phyloP scores from a whole-genome alignment of 2,113 vertebrate species.

The Labeo rohita region DNA sequence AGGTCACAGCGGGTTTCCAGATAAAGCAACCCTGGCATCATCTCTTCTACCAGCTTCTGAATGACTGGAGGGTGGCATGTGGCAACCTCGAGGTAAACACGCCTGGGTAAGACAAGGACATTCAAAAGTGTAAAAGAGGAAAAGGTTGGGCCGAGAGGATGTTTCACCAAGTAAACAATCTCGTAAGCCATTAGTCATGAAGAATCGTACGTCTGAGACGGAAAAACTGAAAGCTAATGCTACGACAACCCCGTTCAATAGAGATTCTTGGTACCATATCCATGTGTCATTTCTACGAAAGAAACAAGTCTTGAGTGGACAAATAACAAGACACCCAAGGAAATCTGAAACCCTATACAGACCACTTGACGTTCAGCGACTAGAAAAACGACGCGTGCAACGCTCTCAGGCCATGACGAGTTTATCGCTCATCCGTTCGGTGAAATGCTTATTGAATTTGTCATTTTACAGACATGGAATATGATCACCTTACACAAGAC shows the following conservation, averaged over 20 bases:
- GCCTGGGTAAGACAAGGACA: slow-evolving; percentile 71
- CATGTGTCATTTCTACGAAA: slow-evolving; percentile 3
- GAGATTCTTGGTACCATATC: background rate
- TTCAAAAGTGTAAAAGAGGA: background rate
- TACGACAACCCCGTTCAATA: background rate
- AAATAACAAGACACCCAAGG: background rate
- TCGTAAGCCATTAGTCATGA: slow-evolving; percentile 15
- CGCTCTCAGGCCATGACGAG: background rate
- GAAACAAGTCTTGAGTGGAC: background rate
- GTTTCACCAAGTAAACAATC: slow-evolving; percentile 5
- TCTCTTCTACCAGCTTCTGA: slow-evolving; percentile 77
- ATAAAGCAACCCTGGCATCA: slow-evolving; percentile 71
- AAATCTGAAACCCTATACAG: slow-evolving; percentile 21
- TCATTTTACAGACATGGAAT: background rate
- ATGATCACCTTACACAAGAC: background rate
- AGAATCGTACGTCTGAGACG: background rate
- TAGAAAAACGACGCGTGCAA: background rate
- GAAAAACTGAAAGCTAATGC: slow-evolving; percentile 25
- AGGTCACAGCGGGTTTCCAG: slow-evolving; percentile 78
- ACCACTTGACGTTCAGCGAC: background rate
- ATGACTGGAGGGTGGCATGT: slow-evolving; percentile 86
- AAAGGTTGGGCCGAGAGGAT: background rate
- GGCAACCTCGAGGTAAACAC: slow-evolving; percentile 91
- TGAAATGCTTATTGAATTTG: background rate
- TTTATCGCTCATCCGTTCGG: background rate